phyloP scores from a whole-genome alignment of 2,888 invertebrate genomes.

The Idaea straminata region DNA sequence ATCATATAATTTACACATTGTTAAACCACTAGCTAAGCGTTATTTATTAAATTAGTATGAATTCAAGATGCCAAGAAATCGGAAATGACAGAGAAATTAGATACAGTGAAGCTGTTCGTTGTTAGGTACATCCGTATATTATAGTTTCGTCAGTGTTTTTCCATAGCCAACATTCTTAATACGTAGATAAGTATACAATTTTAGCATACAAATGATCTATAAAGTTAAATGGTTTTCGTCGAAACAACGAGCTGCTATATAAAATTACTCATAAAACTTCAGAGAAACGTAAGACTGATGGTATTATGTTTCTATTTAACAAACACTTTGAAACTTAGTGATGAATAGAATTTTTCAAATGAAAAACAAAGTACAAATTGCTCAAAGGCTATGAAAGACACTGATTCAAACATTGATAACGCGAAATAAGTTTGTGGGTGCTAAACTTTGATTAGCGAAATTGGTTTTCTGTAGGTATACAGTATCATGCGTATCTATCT shows the following conservation, averaged over 20 bases:
- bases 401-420: background rate
- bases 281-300: background rate
- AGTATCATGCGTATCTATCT: constrained; percentile 4
- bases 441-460: background rate
- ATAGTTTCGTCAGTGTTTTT: constrained; percentile 22
- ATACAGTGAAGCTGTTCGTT: constrained; percentile 21
- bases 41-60: constrained; percentile 40
- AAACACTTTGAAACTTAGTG: background rate
- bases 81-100: constrained; percentile 31
- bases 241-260: background rate
- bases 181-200: background rate
- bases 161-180: background rate
- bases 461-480: constrained; percentile 2
- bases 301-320: background rate
- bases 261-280: background rate
- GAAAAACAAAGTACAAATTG: background rate
- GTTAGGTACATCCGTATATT: constrained; percentile 22
- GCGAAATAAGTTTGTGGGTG: background rate
- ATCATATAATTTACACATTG: background rate
- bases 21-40: constrained; percentile 6
- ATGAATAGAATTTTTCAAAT: background rate
- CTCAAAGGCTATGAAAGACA: background rate
- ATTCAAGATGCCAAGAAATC: constrained; percentile 37
- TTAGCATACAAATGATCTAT: background rate
- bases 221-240: background rate